Base-by-base conservation (phyloP, 2,113 vertebrate species). In the Setophaga coronata region DNA sequence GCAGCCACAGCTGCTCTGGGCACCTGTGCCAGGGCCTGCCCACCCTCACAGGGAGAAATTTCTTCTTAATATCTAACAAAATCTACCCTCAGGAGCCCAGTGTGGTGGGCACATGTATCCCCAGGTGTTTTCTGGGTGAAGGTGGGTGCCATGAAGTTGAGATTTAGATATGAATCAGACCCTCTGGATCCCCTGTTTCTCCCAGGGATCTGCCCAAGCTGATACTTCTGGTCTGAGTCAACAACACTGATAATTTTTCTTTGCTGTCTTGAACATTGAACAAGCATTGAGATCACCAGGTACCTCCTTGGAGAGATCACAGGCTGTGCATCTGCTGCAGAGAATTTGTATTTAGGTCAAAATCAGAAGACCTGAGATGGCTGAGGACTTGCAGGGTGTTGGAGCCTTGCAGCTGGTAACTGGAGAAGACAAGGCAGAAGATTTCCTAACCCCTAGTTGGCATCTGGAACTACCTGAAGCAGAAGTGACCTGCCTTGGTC, bases 81-180 rank as follows among this genome's bases (percentile, higher is more conserved):
- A 66, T 24, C 51, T 25, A 4, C 18, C 38, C 53, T 66, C 33
- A 66, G 51, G 18, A 72, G 14, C 45, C n/a, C 26, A 8, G 43
- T 10, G 31, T 28, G 48, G 18, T 48, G 36, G 61, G 33, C 24
- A 20, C 5, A 3, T 0, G 0, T 6, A 25, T 31, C 65, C 36
- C 38, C 54, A 14, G 65, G 45, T 4, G 3, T 2, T 4, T 43
- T 19, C 40, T 72, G 26, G 34, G 3, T 34, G 15, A 50, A 81
- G 9, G 65, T 43, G 31, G 7, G 28, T 77, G 48, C 71, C 33
- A 8, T n/a, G 34, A 72, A 36, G 62, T 2, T 23, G 43, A 73
- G 26, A 18, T 15, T 90, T 28, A 16, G 17, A 4, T 16, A 6
- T 25, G 18, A 57, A 61, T 40, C 20, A 31, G 17, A 34, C 14